Conservation (phyloP, 2,888 invertebrate species). For the Caenorhabditis doughertyi region DNA sequence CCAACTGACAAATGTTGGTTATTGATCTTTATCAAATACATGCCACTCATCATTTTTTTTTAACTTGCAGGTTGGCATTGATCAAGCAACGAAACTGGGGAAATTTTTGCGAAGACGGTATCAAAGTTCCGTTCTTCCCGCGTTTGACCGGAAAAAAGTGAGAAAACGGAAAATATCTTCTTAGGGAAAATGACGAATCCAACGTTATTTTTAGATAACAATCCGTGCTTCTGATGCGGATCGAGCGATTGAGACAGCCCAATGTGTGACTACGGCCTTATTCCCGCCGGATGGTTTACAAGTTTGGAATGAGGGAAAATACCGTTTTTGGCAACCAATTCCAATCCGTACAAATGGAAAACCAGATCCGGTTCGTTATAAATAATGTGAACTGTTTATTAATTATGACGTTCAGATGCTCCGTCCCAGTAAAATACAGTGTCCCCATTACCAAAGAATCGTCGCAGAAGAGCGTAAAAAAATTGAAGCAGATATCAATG, state of each 20-base stretch:
- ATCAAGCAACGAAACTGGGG: constrained; percentile 62
- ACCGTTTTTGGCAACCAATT: constrained; percentile 74
- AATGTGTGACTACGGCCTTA: constrained; percentile 89
- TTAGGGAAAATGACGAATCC: constrained; percentile 9
- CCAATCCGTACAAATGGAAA: constrained; percentile 71
- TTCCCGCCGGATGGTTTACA: constrained; percentile 84
- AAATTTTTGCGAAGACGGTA: constrained; percentile 57
- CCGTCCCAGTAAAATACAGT: constrained; percentile 67
- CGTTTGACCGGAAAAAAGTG: constrained; percentile 59
- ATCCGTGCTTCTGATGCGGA: constrained; percentile 83
- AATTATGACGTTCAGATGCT: constrained; percentile 57
- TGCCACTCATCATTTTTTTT: background rate
- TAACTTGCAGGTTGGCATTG: constrained; percentile 63
- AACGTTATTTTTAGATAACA: constrained; percentile 69
- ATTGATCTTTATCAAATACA: constrained; percentile 15
- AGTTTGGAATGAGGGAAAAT: constrained; percentile 64
- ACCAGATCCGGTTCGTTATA: constrained; percentile 69
- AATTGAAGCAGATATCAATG: constrained; percentile 51
- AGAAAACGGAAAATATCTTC: constrained; percentile 17
- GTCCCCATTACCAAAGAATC: constrained; percentile 60
- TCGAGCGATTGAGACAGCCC: constrained; percentile 88
- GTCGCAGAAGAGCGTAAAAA: constrained; percentile 44
- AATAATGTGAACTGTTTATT: background rate
- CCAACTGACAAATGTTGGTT: constrained; percentile 77
- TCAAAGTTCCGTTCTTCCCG: constrained; percentile 50